A percentile compares a stretch with the other conserved stretches of the same genome.
phyloP scores from a whole-genome alignment of 2,888 invertebrate species.

The Ypsolopha sequella region DNA sequence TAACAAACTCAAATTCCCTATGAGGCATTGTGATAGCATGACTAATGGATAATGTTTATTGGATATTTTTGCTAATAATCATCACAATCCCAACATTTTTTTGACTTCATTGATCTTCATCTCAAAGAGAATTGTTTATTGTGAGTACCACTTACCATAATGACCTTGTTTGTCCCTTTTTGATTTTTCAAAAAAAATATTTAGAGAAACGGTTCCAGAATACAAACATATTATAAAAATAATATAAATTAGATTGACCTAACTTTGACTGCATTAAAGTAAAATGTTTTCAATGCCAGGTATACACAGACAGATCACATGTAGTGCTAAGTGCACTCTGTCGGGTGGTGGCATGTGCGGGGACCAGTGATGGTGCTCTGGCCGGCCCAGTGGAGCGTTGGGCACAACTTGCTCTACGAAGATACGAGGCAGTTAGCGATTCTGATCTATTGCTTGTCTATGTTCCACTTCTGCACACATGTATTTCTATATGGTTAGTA shows the following conservation, averaged over 20 bases:
- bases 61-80: no score
- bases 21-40: no score
- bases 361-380: conserved; percentile 57
- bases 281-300: conserved; percentile 30
- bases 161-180: no score
- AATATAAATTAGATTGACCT: not conserved
- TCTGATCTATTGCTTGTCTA: conserved; percentile 77
- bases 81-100: no score
- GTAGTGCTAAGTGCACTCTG: conserved; percentile 76
- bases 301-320: conserved; percentile 77
- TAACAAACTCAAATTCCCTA: no score
- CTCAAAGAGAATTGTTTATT: no score
- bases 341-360: conserved; percentile 74
- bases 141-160: no score
- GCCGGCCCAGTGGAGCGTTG: conserved; percentile 74
- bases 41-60: no score
- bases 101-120: no score
- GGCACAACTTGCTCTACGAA: conserved; percentile 76
- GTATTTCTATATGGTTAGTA: conserved; percentile 74
- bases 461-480: conserved; percentile 76
- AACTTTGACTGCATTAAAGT: not conserved
- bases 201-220: not conserved
- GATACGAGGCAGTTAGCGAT: conserved; percentile 80
- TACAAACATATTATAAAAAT: conserved; percentile 4
- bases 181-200: not conserved